Evolutionary conservation across 2,797 vertebrate species (phyloP).

Genomic region (Buphagus erythrorhynchus): DNA sequence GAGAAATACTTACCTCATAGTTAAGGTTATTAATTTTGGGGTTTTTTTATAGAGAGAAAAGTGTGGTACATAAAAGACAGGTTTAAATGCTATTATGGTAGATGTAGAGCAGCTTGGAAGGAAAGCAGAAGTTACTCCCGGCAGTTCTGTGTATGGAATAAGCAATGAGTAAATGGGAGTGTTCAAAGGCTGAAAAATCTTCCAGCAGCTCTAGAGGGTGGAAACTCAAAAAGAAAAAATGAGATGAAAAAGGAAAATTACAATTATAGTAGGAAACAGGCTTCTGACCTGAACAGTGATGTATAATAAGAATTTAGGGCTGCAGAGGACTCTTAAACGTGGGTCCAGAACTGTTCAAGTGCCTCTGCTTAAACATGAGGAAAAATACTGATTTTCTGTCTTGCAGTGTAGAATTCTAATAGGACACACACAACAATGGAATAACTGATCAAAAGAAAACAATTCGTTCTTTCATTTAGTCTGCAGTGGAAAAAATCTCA

Average conservation of each 20-base stretch:
- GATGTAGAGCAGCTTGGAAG: background rate
- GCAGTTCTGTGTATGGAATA: background rate
- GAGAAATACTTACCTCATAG: background rate
- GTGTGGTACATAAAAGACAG: accelerated
- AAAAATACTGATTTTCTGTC: background rate
- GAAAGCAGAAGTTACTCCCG: background rate
- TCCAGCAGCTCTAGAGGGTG: background rate
- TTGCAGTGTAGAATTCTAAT: background rate
- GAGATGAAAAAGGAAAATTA: background rate
- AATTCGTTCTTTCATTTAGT: background rate
- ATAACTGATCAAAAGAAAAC: background rate
- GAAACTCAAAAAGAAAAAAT: background rate
- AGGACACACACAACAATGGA: background rate
- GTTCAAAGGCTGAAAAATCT: background rate
- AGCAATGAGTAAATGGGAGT: background rate
- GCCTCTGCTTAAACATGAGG: background rate
- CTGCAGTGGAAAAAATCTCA: background rate
- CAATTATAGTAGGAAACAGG: background rate
- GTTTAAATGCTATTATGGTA: background rate
- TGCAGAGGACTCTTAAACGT: background rate
- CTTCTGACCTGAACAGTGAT: background rate
- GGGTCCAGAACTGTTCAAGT: background rate
- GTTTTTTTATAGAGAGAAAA: background rate
- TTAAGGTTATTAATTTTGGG: background rate
- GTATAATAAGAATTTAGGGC: background rate